Evolutionary conservation across 2,888 invertebrate genomes (phyloP).

Genomic region (Drosophila nr. fundita): DNA sequence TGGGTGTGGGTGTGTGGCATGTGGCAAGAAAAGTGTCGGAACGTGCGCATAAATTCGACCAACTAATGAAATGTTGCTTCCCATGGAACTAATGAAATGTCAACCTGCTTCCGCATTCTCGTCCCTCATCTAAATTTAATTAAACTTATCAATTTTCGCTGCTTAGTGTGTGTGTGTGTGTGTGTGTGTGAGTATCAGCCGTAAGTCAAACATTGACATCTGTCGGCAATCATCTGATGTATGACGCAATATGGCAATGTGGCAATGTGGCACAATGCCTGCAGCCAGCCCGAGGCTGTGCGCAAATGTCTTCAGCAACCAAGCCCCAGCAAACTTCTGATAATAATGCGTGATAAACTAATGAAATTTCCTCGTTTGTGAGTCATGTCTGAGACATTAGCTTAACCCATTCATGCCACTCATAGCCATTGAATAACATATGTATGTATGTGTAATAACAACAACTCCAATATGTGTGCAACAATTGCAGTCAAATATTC

Average conservation of each 20-base stretch:
- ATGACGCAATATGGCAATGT: conserved; percentile 23
- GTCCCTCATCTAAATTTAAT: conserved; percentile 67
- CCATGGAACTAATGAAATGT: conserved; percentile 39
- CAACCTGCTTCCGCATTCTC: conserved; percentile 11
- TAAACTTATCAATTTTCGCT: conserved; percentile 71
- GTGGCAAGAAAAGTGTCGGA: conserved; percentile 50
- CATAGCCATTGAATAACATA: background rate
- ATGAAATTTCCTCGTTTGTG: conserved; percentile 9
- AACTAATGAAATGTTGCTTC: conserved; percentile 64
- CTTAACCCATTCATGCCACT: background rate
- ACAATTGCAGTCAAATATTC: background rate
- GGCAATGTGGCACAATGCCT: conserved; percentile 26
- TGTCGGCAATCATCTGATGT: conserved; percentile 39
- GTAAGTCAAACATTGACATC: conserved; percentile 66
- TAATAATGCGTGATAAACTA: conserved; percentile 21
- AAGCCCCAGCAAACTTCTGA: conserved; percentile 15
- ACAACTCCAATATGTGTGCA: background rate
- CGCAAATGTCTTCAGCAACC: conserved; percentile 27
- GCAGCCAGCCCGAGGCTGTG: conserved; percentile 13
- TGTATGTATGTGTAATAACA: no score
- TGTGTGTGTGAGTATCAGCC: conserved; percentile 23
- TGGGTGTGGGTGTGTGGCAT: conserved; percentile 27
- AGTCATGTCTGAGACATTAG: background rate
- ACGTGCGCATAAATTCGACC: conserved; percentile 68
- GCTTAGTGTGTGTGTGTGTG: background rate